Conservation (phyloP, 1,140 invertebrate genomes). For the Oscheius sp. region DNA sequence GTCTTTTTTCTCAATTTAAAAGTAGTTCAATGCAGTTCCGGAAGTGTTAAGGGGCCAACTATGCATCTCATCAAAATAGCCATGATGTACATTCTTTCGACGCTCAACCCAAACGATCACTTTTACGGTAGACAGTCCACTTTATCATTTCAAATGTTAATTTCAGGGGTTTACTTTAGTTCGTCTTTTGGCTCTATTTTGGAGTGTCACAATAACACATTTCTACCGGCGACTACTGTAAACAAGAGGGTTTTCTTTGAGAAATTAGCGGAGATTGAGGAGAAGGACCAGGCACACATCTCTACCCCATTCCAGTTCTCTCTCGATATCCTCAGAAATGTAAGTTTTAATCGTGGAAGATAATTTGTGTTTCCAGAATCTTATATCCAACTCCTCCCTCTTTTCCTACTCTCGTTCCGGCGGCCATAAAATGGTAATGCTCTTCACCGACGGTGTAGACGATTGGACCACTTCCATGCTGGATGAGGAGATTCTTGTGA, state of each 20-base stretch:
- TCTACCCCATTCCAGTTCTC: constrained; percentile 54
- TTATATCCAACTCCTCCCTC: constrained; percentile 20
- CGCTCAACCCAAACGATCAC: constrained; percentile 39
- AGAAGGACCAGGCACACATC: constrained; percentile 54
- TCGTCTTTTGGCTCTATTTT: constrained; percentile 31
- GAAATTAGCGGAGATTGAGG: constrained; percentile 52
- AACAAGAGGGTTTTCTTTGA: constrained; percentile 51
- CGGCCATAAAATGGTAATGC: constrained; percentile 54
- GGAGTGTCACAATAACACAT: constrained; percentile 28
- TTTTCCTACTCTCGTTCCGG: constrained; percentile 39
- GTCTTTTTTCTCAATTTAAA: constrained; percentile 5
- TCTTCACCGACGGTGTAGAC: constrained; percentile 60
- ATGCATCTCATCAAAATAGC: constrained; percentile 43
- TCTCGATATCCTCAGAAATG: constrained; percentile 47
- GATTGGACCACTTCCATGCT: constrained; percentile 56
- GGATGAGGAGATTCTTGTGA: constrained; percentile 38
- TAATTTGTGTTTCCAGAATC: constrained; percentile 26
- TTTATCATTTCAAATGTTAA: neutral
- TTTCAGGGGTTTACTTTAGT: constrained; percentile 38
- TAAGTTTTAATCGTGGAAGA: constrained; percentile 9
- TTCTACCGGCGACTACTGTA: constrained; percentile 41
- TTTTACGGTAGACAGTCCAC: constrained; percentile 16
- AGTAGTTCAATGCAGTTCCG: constrained; percentile 35
- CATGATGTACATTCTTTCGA: constrained; percentile 42
- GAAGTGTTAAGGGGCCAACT: constrained; percentile 44